Evolutionary conservation across 2,113 vertebrate genomes (phyloP), one percentile per base, ranked within the genome.

Genomic region (Collichthys lucidus): DNA sequence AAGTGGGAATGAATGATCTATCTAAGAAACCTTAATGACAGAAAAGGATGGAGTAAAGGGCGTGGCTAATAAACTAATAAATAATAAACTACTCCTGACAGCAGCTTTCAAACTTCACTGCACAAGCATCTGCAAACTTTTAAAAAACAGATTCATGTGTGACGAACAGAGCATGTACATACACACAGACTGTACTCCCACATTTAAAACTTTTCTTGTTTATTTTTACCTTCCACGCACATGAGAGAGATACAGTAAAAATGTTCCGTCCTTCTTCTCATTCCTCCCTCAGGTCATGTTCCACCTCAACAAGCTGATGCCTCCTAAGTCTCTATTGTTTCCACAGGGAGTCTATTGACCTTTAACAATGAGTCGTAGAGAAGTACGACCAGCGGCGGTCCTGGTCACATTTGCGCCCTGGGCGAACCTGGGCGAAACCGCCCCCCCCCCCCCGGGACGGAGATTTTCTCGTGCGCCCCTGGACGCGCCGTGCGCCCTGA

Each of bases 341-440:
- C 82, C 47, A 29, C 55, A 4, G 75, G 40, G 69, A 74, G n/a
- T 42, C 42, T 20, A 16, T 4, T 79, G 76, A 84, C 64, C 82
- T 79, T 79, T 79, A 68, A 17, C 63, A 24, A 19, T 1, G 53
- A 73, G 62, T 40, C 0, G 5, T 2, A 9, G 44, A 17, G 57
- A 60, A 47, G 67, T n/a, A n/a, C n/a, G n/a, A n/a, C n/a, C n/a
- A n/a, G n/a, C n/a, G n/a, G n/a, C n/a, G n/a, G n/a, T n/a, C n/a
- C n/a, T n/a, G n/a, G n/a, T n/a, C n/a, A n/a, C n/a, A n/a, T n/a
- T n/a, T n/a, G n/a, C n/a, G n/a, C n/a, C n/a, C n/a, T n/a, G n/a
- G n/a, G n/a, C n/a, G n/a, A n/a, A n/a, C n/a, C n/a, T n/a, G n/a
- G n/a, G n/a, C n/a, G n/a, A n/a, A n/a, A n/a, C n/a, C n/a, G n/a